phyloP scores from a whole-genome alignment of 2,797 vertebrate species.

The Muraenolepis orangiensis region DNA sequence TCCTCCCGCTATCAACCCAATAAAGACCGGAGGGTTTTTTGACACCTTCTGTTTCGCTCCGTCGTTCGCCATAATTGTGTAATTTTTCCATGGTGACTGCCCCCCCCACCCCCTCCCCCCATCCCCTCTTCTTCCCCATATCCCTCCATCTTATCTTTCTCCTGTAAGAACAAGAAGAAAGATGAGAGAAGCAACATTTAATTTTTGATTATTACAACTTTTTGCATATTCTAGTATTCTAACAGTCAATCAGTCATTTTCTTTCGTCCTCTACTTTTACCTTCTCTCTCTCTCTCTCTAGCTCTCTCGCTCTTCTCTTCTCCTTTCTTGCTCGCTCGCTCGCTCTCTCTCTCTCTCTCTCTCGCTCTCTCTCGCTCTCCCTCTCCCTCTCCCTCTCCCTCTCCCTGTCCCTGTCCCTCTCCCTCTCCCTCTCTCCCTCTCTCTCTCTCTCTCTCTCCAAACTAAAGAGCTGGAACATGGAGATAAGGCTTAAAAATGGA shows the following conservation, averaged over 20 bases:
- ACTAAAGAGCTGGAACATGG: constrained; percentile 64
- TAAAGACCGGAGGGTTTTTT: neutral
- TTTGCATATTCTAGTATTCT: neutral
- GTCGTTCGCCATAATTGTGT: neutral
- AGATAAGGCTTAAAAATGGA: constrained; percentile 69
- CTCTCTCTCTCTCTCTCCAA: constrained; percentile 15
- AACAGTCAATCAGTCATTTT: too few species aligned
- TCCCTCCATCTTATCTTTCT: constrained; percentile 13
- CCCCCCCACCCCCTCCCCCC: constrained; percentile 56
- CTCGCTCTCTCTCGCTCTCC: constrained; percentile 1
- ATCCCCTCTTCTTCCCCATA: constrained; percentile 44
- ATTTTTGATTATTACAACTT: too few species aligned
- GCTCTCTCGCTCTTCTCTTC: neutral
- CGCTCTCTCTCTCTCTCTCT: constrained; percentile 9
- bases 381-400: constrained; percentile 1
- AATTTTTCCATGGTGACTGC: neutral
- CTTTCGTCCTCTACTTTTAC: constrained; percentile 25
- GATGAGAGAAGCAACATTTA: too few species aligned
- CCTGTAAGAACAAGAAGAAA: neutral
- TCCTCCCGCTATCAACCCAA: neutral
- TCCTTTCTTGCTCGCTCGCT: constrained; percentile 29
- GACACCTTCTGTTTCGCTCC: neutral
- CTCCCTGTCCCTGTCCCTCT: constrained; percentile 31
- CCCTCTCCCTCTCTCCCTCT: constrained; percentile 22
- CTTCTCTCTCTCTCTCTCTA: constrained; percentile 29